Evolutionary conservation across 2,797 vertebrate genomes (phyloP).

Genomic region (Coreius guichenoti): DNA sequence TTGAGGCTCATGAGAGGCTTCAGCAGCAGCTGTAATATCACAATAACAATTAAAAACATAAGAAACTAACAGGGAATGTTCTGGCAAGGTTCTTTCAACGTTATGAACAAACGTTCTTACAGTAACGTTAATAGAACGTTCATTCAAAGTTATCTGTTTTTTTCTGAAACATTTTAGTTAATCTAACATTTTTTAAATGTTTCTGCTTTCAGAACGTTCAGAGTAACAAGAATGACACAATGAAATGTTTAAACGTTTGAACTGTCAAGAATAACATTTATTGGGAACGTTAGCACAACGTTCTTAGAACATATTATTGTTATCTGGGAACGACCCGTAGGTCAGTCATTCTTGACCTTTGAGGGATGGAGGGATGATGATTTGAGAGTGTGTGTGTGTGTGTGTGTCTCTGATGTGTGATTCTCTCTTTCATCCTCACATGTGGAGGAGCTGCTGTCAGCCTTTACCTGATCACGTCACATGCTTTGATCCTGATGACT

Average conservation of each 20-base stretch:
- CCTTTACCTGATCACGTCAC: slow-evolving; percentile 8
- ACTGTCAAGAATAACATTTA: too few relatives aligned
- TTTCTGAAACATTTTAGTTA: too few relatives aligned
- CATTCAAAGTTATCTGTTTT: too few relatives aligned
- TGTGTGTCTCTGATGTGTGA: not conserved
- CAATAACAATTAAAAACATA: not conserved
- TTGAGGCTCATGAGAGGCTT: not conserved
- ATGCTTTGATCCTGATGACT: slow-evolving; percentile 4
- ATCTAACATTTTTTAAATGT: too few relatives aligned
- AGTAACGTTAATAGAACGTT: not conserved
- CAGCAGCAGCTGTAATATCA: not conserved
- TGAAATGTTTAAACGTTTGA: too few relatives aligned
- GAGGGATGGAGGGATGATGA: not conserved
- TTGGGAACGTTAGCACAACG: too few relatives aligned
- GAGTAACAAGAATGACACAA: too few relatives aligned
- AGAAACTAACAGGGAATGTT: not conserved
- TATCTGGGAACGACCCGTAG: not conserved
- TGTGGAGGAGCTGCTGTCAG: not conserved
- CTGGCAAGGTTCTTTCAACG: too few relatives aligned
- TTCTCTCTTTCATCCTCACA: slow-evolving; percentile 14
- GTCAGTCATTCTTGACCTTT: not conserved
- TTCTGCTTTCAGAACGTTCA: too few relatives aligned
- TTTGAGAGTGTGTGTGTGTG: not conserved
- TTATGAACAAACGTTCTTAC: not conserved
- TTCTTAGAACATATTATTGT: too few relatives aligned